Base-by-base conservation (phyloP, 1,140 invertebrate species). In the Hypsibius dujardini region DNA sequence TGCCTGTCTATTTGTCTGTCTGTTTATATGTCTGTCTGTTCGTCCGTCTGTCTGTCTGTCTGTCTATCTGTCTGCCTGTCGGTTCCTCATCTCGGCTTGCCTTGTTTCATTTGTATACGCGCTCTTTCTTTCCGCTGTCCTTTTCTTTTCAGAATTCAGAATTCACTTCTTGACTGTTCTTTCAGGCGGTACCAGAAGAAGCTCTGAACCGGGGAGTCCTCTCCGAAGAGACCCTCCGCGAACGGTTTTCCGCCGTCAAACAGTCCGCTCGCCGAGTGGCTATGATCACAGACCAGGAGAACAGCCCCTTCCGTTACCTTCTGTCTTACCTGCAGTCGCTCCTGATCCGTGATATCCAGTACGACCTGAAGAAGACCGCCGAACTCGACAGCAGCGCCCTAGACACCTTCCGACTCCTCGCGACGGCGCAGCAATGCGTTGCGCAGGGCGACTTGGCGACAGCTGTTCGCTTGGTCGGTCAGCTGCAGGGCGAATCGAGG, bases 391-490 rank as follows among this genome's bases (percentile, higher is more conserved):
- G 78, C 80, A 83, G 69, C 78, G 84, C 76, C 79, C 90, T 78
- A 74, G 87, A 88, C 78, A 93, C 90, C 1, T 92, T 88, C 79
- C 89, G 90, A 71, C 87, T 96, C 72, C 83, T 96, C 42, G 85
- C 88, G 73, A 84, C 91, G 78, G 90, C 73, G 75, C 91, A 89
- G 76, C 90, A 88, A 77, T 88, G 88, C 82, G 80, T 97, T 73
- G 89, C 95, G 75, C 85, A 87, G 74, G 88, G 88, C 42, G 86
- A 96, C 76, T 84, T 95, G 59, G 83, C 86, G 67, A 86, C 87
- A 77, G 88, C 92, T 0, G 79, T 96, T 0, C 85, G 87, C 70
- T 95, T 94, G 79, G 87, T 95, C 82, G 93, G 92, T 77, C 84
- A 95, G 59, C 79, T 97, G 45, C 84, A 86, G 76, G 93, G 93